Evolutionary conservation across 2,888 invertebrate genomes (phyloP).

Genomic region (Conchocele bisecta): DNA sequence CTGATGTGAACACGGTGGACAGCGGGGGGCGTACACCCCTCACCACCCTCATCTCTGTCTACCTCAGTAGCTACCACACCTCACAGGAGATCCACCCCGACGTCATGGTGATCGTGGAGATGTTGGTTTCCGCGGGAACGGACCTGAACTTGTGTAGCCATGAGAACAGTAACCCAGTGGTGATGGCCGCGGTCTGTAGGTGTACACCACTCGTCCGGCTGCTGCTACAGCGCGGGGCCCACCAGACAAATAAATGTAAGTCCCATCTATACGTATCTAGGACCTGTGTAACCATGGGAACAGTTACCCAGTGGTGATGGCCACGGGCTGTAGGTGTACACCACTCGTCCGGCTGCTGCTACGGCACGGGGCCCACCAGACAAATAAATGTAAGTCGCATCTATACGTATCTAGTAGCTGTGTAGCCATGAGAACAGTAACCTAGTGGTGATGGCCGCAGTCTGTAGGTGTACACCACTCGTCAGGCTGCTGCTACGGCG

Average conservation of each 20-base stretch:
- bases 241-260: conserved; percentile 66
- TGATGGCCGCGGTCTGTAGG: conserved; percentile 64
- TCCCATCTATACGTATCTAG: too few species aligned
- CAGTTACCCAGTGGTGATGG: too few species aligned
- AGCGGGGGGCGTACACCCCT: conserved; percentile 65
- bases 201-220: conserved; percentile 60
- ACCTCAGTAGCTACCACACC: conserved; percentile 32
- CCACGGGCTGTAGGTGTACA: too few species aligned
- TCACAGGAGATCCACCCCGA: conserved; percentile 43
- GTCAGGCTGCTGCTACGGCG: too few species aligned
- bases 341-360: too few species aligned
- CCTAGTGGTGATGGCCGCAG: too few species aligned
- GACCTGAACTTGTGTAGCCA: conserved; percentile 59
- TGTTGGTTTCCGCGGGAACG: conserved; percentile 63
- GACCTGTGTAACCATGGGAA: too few species aligned
- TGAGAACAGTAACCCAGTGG: conserved; percentile 70
- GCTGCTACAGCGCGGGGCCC: conserved; percentile 68
- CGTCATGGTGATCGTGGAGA: conserved; percentile 61
- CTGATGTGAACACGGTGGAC: conserved; percentile 69
- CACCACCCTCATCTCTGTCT: conserved; percentile 65
- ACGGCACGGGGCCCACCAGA: too few species aligned
- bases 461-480: too few species aligned
- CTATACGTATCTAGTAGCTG: too few species aligned
- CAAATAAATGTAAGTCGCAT: too few species aligned
- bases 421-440: too few species aligned